phyloP scores from a whole-genome alignment of 2,888 invertebrate genomes.

The Calliopum simillimum region DNA sequence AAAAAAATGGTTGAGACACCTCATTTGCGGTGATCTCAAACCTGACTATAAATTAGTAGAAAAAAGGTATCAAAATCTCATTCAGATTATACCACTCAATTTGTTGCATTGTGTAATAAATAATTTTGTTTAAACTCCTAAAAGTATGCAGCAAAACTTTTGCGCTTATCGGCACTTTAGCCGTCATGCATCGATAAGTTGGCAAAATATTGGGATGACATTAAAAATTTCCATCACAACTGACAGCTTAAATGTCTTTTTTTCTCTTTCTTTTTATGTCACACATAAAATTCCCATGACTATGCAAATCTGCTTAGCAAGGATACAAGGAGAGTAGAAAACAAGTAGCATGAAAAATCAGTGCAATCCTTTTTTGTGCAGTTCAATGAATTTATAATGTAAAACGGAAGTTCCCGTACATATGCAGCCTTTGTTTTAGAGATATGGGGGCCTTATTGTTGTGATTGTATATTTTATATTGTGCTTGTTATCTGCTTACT shows the following conservation, averaged over 20 bases:
- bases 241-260: background rate
- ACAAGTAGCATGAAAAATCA: too few relatives aligned
- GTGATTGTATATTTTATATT: background rate
- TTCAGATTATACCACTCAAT: too few relatives aligned
- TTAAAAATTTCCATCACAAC: background rate
- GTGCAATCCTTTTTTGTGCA: slow-evolving; percentile 6
- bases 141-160: background rate
- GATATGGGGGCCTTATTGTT: background rate
- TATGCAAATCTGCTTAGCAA: slow-evolving; percentile 4
- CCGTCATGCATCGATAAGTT: background rate
- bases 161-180: background rate
- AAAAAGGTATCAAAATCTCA: too few relatives aligned
- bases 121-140: background rate
- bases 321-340: background rate
- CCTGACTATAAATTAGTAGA: too few relatives aligned
- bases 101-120: too few relatives aligned
- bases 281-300: background rate
- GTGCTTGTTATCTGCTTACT: background rate
- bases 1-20: too few relatives aligned
- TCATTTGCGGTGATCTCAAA: too few relatives aligned
- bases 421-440: background rate
- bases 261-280: background rate
- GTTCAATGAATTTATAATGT: slow-evolving; percentile 13
- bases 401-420: background rate
- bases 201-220: too few relatives aligned